phyloP scores from a whole-genome alignment of 1,140 invertebrate species.

The Lucilia sericata region DNA sequence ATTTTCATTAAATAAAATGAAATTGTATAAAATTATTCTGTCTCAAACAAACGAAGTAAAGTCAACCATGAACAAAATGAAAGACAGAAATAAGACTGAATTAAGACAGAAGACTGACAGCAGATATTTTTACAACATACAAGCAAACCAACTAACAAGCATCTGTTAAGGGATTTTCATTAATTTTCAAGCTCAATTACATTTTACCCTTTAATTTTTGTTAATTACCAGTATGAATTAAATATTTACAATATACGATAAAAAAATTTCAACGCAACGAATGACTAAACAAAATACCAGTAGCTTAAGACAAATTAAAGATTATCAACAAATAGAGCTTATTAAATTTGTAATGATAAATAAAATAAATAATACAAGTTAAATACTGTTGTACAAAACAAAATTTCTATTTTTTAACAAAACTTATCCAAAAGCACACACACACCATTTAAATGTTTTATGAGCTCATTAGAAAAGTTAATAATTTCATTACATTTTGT shows the following conservation, averaged over 20 bases:
- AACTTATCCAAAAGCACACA: not conserved
- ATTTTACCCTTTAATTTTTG: constrained; percentile 41
- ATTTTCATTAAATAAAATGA: not conserved
- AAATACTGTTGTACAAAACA: too few relatives aligned
- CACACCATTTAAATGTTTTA: not conserved
- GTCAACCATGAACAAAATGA: not conserved
- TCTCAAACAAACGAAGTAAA: not conserved
- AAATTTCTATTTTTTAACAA: not conserved
- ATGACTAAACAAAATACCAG: not conserved
- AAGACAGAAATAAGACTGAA: not conserved
- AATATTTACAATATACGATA: not conserved
- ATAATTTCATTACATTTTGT: not conserved
- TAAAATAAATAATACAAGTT: not conserved
- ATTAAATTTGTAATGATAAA: constrained; percentile 22
- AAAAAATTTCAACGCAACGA: not conserved
- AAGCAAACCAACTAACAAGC: not conserved
- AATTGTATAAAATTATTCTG: not conserved
- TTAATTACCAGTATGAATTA: constrained; percentile 44
- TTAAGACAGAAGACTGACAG: too few relatives aligned
- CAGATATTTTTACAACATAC: too few relatives aligned
- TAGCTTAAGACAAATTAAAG: constrained; percentile 36
- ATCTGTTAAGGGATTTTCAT: constrained; percentile 33
- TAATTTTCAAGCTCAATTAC: constrained; percentile 43
- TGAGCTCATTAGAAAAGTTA: not conserved
- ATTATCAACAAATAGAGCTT: constrained; percentile 32